phyloP scores from a whole-genome alignment of 2,113 vertebrate species.

The Rhinichthys klamathensis region DNA sequence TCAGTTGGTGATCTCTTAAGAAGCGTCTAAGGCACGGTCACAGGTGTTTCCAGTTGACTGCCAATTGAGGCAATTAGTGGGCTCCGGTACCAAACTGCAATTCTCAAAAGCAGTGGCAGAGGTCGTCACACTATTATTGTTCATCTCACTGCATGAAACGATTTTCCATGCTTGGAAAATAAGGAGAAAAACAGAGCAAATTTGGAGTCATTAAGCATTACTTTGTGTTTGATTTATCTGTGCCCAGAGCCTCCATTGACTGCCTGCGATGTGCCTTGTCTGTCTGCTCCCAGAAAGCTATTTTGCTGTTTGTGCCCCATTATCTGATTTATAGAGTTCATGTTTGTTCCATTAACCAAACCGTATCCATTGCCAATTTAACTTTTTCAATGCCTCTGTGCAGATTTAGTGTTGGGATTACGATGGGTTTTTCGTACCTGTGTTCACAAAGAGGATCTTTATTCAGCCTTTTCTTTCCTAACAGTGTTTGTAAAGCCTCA shows the following conservation, averaged over 20 bases:
- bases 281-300: slow-evolving; percentile 55
- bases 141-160: not conserved
- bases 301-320: slow-evolving; percentile 59
- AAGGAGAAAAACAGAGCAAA: slow-evolving; percentile 30
- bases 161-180: slow-evolving; percentile 42
- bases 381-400: slow-evolving; percentile 59
- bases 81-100: too few species aligned
- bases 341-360: slow-evolving; percentile 62
- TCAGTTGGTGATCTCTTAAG: too few species aligned
- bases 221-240: slow-evolving; percentile 27
- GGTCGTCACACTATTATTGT: too few species aligned
- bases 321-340: slow-evolving; percentile 58
- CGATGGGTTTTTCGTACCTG: slow-evolving; percentile 52
- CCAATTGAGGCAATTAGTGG: too few species aligned
- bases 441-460: slow-evolving; percentile 21
- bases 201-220: slow-evolving; percentile 24
- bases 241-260: slow-evolving; percentile 41
- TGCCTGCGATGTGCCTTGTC: slow-evolving; percentile 45
- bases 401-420: slow-evolving; percentile 65
- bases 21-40: too few species aligned
- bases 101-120: too few species aligned
- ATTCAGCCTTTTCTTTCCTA: not conserved
- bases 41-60: too few species aligned
- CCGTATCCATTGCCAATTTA: slow-evolving; percentile 51
- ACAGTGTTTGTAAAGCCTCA: not conserved